Evolutionary conservation across 1,140 invertebrate species (phyloP).

Genomic region (Ceratina calcarata): DNA sequence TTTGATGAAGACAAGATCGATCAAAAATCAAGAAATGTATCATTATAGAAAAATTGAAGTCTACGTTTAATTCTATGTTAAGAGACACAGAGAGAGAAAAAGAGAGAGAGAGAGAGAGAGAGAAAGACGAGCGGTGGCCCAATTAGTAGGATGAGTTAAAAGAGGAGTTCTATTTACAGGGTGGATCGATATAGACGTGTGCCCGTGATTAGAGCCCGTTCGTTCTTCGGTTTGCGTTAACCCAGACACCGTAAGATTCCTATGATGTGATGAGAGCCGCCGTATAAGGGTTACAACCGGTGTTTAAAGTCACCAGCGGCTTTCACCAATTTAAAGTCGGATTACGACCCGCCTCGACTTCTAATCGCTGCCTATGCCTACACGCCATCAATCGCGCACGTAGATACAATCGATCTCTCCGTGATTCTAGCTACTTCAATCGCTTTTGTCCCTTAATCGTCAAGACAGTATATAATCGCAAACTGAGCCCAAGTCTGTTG

Average conservation of each 20-base stretch:
- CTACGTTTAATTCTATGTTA: not conserved
- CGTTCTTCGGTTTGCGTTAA: constrained; percentile 28
- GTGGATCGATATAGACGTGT: constrained; percentile 1
- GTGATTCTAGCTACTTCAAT: constrained; percentile 26
- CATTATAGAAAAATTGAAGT: too few relatives aligned
- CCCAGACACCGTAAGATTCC: not conserved
- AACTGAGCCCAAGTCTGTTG: too few relatives aligned
- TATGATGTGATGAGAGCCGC: constrained; percentile 51
- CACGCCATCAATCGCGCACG: constrained; percentile 25
- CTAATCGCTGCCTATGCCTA: constrained; percentile 54
- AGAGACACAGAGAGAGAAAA: not conserved
- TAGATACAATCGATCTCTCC: constrained; percentile 46
- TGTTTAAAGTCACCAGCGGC: constrained; percentile 59
- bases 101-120: too few relatives aligned
- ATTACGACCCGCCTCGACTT: constrained; percentile 63
- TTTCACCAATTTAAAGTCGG: constrained; percentile 70
- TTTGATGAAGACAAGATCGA: too few relatives aligned
- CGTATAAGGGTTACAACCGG: constrained; percentile 52
- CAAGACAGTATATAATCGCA: too few relatives aligned
- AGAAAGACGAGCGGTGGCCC: not conserved
- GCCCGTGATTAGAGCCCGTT: constrained; percentile 9
- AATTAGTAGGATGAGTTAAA: constrained; percentile 10
- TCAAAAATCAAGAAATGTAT: too few relatives aligned
- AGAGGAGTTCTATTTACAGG: constrained; percentile 8
- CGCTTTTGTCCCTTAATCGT: too few relatives aligned